These are phyloP conservation scores for Chelon auratus DNA, from an alignment of 2,797 vertebrate genomes.

Conservation along the genomic window DNA sequence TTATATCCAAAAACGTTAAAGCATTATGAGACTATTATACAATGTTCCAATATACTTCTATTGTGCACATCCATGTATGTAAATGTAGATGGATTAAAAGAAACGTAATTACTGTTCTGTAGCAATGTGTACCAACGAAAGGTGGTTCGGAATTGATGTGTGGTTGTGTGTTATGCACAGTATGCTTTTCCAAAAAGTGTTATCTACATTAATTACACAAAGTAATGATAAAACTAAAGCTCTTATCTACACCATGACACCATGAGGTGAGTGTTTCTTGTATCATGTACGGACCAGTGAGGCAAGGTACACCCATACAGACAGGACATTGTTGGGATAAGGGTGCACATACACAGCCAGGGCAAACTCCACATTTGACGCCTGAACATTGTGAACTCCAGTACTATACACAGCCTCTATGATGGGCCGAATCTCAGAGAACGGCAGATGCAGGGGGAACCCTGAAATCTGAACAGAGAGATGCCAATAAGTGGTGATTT, in stretches of 20 bases:
- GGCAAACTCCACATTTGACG: conserved; percentile 92
- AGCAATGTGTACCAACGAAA: too few species aligned
- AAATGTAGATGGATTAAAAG: neutral
- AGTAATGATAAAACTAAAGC: too few species aligned
- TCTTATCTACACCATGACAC: neutral
- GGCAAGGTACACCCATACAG: conserved; percentile 96
- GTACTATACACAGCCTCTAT: conserved; percentile 94
- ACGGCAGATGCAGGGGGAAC: conserved; percentile 94
- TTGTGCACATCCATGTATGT: neutral
- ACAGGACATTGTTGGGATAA: conserved; percentile 93
- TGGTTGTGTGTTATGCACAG: neutral
- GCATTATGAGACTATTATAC: too few species aligned
- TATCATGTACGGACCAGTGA: conserved; percentile 88
- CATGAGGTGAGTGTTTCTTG: neutral
- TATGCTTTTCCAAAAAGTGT: too few species aligned
- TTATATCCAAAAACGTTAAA: too few species aligned
- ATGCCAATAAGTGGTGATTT: neutral
- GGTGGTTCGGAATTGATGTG: too few species aligned
- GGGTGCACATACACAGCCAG: conserved; percentile 94
- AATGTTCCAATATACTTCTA: too few species aligned
- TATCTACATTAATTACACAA: too few species aligned
- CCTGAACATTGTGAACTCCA: conserved; percentile 90
- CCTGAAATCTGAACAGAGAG: conserved; percentile 89
- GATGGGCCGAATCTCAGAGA: conserved; percentile 91
- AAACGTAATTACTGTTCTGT: neutral